These are phyloP conservation scores for Tor tambroides DNA, from an alignment of 2,113 vertebrate species.

Conservation along the genomic window DNA sequence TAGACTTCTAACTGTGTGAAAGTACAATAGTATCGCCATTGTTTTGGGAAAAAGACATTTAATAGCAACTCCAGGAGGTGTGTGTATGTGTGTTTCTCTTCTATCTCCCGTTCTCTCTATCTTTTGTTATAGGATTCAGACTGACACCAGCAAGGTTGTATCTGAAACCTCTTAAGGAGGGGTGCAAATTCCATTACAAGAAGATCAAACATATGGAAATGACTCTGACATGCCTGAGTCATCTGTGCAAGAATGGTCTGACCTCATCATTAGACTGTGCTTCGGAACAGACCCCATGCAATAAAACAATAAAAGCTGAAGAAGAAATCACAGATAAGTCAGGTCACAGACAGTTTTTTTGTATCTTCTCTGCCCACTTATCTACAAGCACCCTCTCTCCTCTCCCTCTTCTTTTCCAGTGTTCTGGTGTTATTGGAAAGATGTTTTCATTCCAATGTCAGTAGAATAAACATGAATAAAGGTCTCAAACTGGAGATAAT, in stretches of 20 bases:
- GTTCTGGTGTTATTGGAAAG: too few species aligned
- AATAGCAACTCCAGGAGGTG: neutral
- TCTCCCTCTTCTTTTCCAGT: neutral
- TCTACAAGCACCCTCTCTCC: neutral
- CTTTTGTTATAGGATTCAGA: neutral
- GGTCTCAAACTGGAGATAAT: too few species aligned
- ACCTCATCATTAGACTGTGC: neutral
- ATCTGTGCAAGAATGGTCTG: neutral
- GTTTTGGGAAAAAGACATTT: neutral
- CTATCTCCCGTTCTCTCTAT: neutral
- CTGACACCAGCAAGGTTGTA: neutral
- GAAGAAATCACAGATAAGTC: too few species aligned
- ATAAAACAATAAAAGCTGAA: too few species aligned
- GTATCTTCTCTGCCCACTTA: neutral
- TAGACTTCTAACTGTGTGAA: neutral
- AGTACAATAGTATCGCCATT: neutral
- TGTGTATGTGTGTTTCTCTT: neutral
- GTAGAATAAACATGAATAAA: too few species aligned
- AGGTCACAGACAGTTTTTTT: too few species aligned
- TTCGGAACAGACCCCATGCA: neutral
- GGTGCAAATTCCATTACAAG: too few species aligned
- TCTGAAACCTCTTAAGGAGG: neutral
- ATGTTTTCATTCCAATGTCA: too few species aligned
- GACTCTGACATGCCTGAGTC: neutral
- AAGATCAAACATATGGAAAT: too few species aligned